These are phyloP conservation scores for Sprattus sprattus DNA, from an alignment of 2,113 vertebrate species.

Conservation along the genomic window DNA sequence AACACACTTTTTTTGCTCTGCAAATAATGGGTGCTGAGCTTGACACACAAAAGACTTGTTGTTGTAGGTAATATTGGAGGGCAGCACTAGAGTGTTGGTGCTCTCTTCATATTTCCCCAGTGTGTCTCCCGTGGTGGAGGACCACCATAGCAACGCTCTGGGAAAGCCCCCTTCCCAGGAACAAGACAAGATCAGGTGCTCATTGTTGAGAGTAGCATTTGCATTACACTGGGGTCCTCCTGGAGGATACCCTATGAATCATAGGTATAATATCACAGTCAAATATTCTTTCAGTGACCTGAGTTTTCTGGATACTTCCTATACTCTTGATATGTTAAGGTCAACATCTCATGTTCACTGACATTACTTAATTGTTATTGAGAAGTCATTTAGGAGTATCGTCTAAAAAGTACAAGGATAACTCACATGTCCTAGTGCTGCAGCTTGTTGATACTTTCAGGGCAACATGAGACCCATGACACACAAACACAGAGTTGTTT, in stretches of 20 bases:
- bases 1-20: constrained; percentile 62
- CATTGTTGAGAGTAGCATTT: constrained; percentile 67
- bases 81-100: constrained; percentile 70
- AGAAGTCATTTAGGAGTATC: neutral
- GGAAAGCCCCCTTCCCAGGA: constrained; percentile 82
- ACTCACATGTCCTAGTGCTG: constrained; percentile 77
- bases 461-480: constrained; percentile 72
- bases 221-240: constrained; percentile 73
- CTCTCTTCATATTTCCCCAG: constrained; percentile 66
- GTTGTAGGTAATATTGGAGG: constrained; percentile 56
- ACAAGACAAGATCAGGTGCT: constrained; percentile 80
- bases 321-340: neutral
- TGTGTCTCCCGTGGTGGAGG: constrained; percentile 52
- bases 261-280: neutral
- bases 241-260: constrained; percentile 69
- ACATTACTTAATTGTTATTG: neutral
- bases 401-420: neutral
- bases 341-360: neutral
- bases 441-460: constrained; percentile 66
- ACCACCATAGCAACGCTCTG: constrained; percentile 75
- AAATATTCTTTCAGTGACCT: neutral
- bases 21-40: constrained; percentile 76
- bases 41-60: constrained; percentile 75
- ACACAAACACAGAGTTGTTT: constrained; percentile 77
- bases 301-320: neutral